Base-by-base conservation (phyloP, 2,113 vertebrate genomes). In the Siphamia tubifer region DNA sequence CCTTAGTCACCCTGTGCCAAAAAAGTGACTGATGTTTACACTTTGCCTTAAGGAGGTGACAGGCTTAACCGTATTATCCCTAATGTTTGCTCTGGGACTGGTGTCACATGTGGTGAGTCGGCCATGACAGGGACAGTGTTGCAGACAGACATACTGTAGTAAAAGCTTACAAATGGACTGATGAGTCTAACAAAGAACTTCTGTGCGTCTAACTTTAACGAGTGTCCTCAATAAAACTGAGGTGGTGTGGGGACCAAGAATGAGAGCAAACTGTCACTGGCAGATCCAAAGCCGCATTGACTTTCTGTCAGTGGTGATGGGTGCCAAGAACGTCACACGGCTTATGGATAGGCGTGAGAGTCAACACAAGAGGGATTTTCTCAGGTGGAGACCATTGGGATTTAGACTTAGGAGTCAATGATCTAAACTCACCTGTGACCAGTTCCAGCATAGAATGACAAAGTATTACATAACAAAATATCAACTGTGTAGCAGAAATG, bases 351-450 rank as follows among this genome's bases (percentile, higher is more conserved):
- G 80, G 75, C 32, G 45, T 78, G 65, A 79, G 52, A 65, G 53
- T 77, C 66, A 85, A 86, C 74, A 52, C 72, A 40, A 28, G 19
- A 52, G 25, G 82, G 84, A 89, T 90, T 89, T 86, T 54, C 58
- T 48, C 4, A 61, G 79, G 52, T 77, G 76, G 75, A 77, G 71
- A 43, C 69, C n/a, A 28, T 39, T 40, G 35, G 85, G 90, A 89
- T 89, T 87, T 85, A 47, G 68, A 85, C 25, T 87, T 84, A 87
- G 67, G 69, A 40, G 80, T 30, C 36, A 77, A 16, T 13, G 70
- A 87, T 90, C 88, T 85, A 68, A 87, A 66, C 71, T 87, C 79
- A 85, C 82, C 80, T 82, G 64, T 43, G 42, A n/a, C 43, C 49
- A 27, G 10, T 60, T 17, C 30, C 30, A 52, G 42, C 23, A 1